These are phyloP conservation scores for Oreochromis niloticus DNA, from an alignment of 2,113 vertebrate species.

Conservation along the genomic window DNA sequence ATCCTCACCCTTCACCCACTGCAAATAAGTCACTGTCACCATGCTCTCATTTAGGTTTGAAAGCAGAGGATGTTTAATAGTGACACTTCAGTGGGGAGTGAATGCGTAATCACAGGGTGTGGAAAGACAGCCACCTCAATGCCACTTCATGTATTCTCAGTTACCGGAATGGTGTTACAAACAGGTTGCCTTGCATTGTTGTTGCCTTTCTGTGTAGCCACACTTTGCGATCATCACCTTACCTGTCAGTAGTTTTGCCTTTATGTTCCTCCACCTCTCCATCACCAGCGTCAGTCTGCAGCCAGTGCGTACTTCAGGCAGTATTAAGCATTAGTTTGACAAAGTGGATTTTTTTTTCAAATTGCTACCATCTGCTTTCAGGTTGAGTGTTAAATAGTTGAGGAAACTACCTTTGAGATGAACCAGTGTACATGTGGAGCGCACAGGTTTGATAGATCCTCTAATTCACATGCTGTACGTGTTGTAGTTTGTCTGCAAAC, in stretches of 20 bases:
- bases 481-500: not conserved
- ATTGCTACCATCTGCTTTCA: not conserved
- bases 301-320: not conserved
- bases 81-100: not conserved
- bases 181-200: constrained; percentile 2
- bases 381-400: not conserved
- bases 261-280: not conserved
- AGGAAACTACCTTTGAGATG: not conserved
- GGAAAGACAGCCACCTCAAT: not conserved
- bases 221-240: not conserved
- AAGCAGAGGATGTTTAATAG: not conserved
- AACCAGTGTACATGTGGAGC: not conserved
- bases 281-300: not conserved
- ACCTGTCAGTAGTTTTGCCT: not conserved
- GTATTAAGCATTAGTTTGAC: not conserved
- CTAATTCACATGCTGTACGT: not conserved
- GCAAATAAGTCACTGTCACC: not conserved
- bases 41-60: not conserved
- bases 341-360: not conserved
- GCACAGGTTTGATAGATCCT: not conserved
- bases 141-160: constrained; percentile 21
- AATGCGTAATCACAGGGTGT: not conserved
- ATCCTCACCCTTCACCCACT: not conserved
- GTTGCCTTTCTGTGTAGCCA: constrained; percentile 14
- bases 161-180: constrained; percentile 32